These are phyloP conservation scores for Menidia beryllina DNA, from an alignment of 2,113 vertebrate species.

Conservation along the genomic window DNA sequence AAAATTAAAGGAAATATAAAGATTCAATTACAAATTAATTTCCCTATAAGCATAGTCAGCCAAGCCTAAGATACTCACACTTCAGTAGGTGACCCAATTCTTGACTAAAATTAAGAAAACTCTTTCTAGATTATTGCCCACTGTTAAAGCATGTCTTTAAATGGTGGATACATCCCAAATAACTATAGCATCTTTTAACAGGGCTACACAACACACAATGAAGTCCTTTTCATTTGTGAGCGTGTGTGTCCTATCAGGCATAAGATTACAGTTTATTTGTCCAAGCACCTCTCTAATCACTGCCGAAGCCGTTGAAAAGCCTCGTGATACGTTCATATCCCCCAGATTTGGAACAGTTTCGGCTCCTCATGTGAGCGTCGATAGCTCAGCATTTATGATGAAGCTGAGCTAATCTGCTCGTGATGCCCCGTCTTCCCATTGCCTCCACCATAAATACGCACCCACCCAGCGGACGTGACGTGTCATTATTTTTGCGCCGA, in stretches of 20 bases:
- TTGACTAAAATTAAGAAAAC: not conserved
- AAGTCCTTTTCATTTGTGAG: not conserved
- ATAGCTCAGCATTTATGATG: conserved; percentile 11
- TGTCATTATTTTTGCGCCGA: conserved; percentile 11
- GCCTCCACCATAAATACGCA: conserved; percentile 29
- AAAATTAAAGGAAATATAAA: not conserved
- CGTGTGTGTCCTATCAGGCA: not conserved
- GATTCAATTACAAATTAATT: conserved; percentile 12
- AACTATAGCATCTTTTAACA: not conserved
- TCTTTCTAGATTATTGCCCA: not conserved
- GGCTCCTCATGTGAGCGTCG: not conserved
- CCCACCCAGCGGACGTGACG: conserved; percentile 2
- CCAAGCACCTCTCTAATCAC: not conserved
- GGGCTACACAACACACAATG: not conserved
- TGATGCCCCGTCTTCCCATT: conserved; percentile 23
- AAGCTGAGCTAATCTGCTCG: conserved; percentile 22
- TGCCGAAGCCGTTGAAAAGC: not conserved
- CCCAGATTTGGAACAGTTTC: conserved; percentile 9
- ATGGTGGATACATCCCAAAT: not conserved
- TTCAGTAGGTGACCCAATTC: conserved; percentile 1
- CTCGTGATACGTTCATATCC: not conserved
- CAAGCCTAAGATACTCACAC: conserved; percentile 8
- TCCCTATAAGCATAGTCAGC: conserved; percentile 10
- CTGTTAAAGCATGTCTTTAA: not conserved
- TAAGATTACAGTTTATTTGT: not conserved